A percentile compares a stretch with the other conserved stretches of the same genome.
phyloP scores from a whole-genome alignment of 2,113 vertebrate genomes.

The Ancistrus triradiatus region DNA sequence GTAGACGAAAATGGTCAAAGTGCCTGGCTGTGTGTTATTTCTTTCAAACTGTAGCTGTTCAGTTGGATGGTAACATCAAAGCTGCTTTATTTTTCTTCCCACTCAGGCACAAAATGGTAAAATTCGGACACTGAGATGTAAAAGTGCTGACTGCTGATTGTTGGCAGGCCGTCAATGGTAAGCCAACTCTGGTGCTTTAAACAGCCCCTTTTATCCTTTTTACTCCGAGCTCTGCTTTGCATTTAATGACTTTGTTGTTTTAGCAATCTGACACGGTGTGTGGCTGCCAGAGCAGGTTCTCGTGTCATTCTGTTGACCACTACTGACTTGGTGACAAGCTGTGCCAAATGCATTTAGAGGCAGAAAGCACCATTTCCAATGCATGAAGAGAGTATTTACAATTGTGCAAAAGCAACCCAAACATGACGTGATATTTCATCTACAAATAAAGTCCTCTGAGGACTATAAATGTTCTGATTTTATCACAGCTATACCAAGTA shows the following conservation, averaged over 20 bases:
- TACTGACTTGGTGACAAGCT: slow-evolving; percentile 15
- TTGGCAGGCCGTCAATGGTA: slow-evolving; percentile 3
- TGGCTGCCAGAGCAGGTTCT: slow-evolving; percentile 5
- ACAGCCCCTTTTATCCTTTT: slow-evolving; percentile 23
- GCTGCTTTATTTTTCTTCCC: too few relatives aligned
- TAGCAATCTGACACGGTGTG: slow-evolving; percentile 13
- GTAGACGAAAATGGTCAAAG: neutral
- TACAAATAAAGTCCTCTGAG: slow-evolving; percentile 1
- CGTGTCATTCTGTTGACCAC: slow-evolving; percentile 32
- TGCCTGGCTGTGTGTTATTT: neutral
- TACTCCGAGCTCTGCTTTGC: slow-evolving; percentile 15
- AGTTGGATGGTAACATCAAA: neutral
- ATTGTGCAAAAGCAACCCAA: slow-evolving; percentile 11
- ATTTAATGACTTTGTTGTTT: slow-evolving; percentile 38
- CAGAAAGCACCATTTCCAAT: slow-evolving; percentile 18
- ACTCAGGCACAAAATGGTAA: slow-evolving; percentile 2
- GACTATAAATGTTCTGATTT: neutral
- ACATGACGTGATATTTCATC: slow-evolving; percentile 2
- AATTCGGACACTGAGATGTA: neutral
- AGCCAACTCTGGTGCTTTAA: slow-evolving; percentile 10
- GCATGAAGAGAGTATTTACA: neutral
- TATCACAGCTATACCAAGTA: slow-evolving; percentile 18
- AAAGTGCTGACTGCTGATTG: slow-evolving; percentile 3
- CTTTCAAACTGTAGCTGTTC: neutral
- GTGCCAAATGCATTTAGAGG: slow-evolving; percentile 19